phyloP scores from a whole-genome alignment of 2,888 invertebrate genomes.

The Diabrotica balteata region DNA sequence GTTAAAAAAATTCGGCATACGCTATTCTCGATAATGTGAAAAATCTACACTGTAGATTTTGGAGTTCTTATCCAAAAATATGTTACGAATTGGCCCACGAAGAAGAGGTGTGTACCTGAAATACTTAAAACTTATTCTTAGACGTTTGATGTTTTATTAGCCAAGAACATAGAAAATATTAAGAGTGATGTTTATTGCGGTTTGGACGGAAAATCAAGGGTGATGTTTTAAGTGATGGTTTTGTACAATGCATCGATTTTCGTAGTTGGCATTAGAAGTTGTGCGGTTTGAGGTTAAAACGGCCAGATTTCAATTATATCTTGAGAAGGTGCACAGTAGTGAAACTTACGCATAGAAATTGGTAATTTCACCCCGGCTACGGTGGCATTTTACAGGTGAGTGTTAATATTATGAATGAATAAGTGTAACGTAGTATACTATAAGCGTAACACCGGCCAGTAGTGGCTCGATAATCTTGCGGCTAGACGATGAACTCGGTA shows the following conservation, averaged over 20 bases:
- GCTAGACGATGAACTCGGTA: no score
- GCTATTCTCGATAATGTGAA: background rate
- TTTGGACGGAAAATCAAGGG: background rate
- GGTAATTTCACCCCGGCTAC: no score
- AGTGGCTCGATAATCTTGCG: no score
- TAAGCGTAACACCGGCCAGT: no score
- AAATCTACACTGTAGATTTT: background rate
- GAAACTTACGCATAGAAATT: no score
- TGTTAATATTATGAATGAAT: background rate
- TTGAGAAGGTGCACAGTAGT: no score
- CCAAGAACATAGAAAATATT: background rate
- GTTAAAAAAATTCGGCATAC: constrained; percentile 7
- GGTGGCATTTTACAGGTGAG: background rate
- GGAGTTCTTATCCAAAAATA: background rate
- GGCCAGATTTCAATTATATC: background rate
- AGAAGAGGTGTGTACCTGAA: constrained; percentile 5
- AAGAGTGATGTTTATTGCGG: background rate
- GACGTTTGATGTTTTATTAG: background rate
- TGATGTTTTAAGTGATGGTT: background rate
- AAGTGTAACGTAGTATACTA: background rate
- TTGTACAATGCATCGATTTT: constrained; percentile 7
- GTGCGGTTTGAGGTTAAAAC: constrained; percentile 8
- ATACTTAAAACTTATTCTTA: constrained; percentile 7
- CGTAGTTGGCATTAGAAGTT: background rate
- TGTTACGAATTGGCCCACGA: background rate